A percentile compares a stretch with the other conserved stretches of the same genome.
These are phyloP conservation scores for Poeciliopsis turrubarensis DNA, from an alignment of 2,113 vertebrate genomes.

Conservation along the genomic window DNA sequence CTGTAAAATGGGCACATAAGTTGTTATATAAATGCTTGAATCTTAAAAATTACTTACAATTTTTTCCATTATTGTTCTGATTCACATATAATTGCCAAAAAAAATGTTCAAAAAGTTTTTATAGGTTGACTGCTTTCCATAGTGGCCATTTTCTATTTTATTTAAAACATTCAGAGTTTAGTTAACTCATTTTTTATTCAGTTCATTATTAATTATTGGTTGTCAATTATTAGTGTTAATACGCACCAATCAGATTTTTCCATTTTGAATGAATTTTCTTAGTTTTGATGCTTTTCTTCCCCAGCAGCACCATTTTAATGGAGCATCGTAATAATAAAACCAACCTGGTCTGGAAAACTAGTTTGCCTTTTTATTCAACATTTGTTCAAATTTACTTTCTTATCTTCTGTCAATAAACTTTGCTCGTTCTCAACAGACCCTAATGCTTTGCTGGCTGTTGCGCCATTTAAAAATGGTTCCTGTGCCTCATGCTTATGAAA, in stretches of 20 bases:
- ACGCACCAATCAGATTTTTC: neutral
- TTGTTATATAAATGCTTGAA: too few species aligned
- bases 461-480: constrained; percentile 16
- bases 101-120: neutral
- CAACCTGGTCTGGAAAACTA: neutral
- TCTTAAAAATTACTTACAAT: too few species aligned
- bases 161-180: neutral
- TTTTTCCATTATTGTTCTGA: too few species aligned
- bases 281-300: neutral
- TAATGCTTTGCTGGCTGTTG: constrained; percentile 3
- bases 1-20: too few species aligned
- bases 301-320: neutral
- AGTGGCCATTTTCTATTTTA: neutral
- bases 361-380: neutral
- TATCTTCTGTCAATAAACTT: constrained; percentile 50
- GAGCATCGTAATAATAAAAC: neutral
- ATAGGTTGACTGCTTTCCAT: neutral
- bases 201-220: neutral
- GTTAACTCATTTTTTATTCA: too few species aligned
- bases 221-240: neutral
- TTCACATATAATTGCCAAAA: too few species aligned
- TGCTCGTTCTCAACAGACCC: constrained; percentile 45
- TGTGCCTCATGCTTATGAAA: constrained; percentile 23
- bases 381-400: constrained; percentile 7
- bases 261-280: neutral